phyloP scores from a whole-genome alignment of 2,113 vertebrate species.

The Rafetus swinhoei region DNA sequence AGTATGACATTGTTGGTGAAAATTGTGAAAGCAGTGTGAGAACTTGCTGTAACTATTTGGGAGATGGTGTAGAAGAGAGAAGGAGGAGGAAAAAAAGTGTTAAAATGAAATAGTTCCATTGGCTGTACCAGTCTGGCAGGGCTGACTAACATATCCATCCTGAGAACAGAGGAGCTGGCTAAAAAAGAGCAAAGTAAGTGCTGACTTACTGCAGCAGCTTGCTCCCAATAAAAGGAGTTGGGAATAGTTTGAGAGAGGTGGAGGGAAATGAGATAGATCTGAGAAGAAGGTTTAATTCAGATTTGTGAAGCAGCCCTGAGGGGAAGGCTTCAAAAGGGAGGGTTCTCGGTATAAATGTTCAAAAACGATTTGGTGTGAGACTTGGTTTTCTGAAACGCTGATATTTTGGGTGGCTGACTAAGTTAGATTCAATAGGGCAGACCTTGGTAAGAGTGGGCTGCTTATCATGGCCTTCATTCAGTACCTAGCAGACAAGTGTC shows the following conservation, averaged over 20 bases:
- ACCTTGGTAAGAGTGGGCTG: background rate
- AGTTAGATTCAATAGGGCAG: background rate
- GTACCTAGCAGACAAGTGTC: background rate
- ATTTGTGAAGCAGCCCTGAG: background rate
- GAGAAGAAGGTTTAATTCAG: background rate
- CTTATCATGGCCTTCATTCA: background rate
- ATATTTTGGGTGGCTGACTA: background rate
- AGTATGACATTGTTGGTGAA: background rate
- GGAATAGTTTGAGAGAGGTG: background rate
- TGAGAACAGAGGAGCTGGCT: background rate
- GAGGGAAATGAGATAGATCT: background rate
- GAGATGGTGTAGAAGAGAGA: background rate
- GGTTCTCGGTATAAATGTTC: background rate
- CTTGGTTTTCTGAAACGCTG: background rate
- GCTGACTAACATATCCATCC: background rate
- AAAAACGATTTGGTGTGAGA: background rate
- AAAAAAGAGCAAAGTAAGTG: background rate
- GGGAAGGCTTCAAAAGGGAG: background rate
- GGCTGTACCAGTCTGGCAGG: background rate
- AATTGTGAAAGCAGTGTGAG: background rate
- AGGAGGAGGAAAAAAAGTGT: background rate
- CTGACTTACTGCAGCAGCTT: background rate
- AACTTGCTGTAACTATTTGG: background rate
- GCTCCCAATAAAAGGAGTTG: background rate
- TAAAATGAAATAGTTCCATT: background rate